Base-by-base conservation (phyloP, 2,888 invertebrate genomes). In the Congeria kusceri region DNA sequence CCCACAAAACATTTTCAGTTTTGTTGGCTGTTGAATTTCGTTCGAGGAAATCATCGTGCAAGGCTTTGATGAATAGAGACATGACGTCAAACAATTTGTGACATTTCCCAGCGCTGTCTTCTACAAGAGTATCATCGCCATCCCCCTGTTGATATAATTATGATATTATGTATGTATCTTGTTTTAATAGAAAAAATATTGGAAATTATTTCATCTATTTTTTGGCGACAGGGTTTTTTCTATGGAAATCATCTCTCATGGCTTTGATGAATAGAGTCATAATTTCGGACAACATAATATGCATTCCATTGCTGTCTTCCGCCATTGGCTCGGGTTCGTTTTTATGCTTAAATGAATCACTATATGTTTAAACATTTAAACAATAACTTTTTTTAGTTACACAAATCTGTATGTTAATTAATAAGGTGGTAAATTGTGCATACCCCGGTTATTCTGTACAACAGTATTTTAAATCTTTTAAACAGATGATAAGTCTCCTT, bases 1-100 rank as follows among this genome's bases (percentile, higher is more conserved):
- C 77, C 72, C 72, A 78, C 5, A 71, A 27, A 53, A 61, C 29
- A 20, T 47, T 46, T 4, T 47, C 20, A 7, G 13, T 20, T n/a
- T 61, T 20, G 9, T 39, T 39, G 9, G 39, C 15, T 39, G 39
- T 63, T 20, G 53, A 44, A 13, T 9, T n/a, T 20, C 28, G 23
- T 25, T 56, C 44, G 15, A 63, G 32, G 1, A 23, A 25, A 39
- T 39, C 25, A 9, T 73, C 62, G 44, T 64, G 67, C 15, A 78
- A 25, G 11, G 64, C 73, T 49, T 62, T 57, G n/a, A 78, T 78
- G 20, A 78, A 78, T n/a, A 72, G 57, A 46, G 72, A 29, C 77
- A 78, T 78, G 0, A 78, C 69, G 23, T 69, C 73, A 28, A 63
- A 53, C 9, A 78, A 44, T 9, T 68, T 61, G 28, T 58, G n/a